A percentile compares a stretch with the other conserved stretches of the same genome.
phyloP scores from a whole-genome alignment of 1,140 invertebrate genomes.

The Apis laboriosa region DNA sequence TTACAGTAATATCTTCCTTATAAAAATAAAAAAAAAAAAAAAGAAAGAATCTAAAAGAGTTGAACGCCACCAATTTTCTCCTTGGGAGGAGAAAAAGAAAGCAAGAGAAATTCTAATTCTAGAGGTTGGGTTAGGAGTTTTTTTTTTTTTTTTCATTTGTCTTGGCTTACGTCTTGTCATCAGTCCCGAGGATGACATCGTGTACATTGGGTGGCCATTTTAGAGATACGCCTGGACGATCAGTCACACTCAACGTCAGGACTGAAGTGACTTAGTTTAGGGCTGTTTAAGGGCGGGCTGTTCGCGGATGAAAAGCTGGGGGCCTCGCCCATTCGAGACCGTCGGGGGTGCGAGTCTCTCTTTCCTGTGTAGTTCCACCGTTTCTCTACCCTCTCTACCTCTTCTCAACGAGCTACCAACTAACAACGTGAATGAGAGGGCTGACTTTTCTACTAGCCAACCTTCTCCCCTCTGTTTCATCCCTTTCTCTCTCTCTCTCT shows the following conservation, averaged over 20 bases:
- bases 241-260: slow-evolving; percentile 72
- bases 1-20: no score
- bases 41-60: no score
- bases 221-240: slow-evolving; percentile 66
- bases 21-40: no score
- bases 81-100: background rate
- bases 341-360: slow-evolving; percentile 25
- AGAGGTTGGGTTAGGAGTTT: background rate
- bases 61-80: no score
- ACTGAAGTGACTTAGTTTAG: slow-evolving; percentile 73
- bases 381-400: slow-evolving; percentile 52
- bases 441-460: slow-evolving; percentile 31
- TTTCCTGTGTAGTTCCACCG: slow-evolving; percentile 18
- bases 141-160: background rate
- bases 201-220: slow-evolving; percentile 68
- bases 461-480: slow-evolving; percentile 3
- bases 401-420: slow-evolving; percentile 41
- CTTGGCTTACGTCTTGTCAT: background rate
- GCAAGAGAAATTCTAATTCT: background rate
- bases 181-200: slow-evolving; percentile 7
- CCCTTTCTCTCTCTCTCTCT: background rate
- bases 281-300: slow-evolving; percentile 71
- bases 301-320: slow-evolving; percentile 61
- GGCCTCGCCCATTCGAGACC: slow-evolving; percentile 60
- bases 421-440: slow-evolving; percentile 45